These are phyloP conservation scores for Dolichoris vasculosae DNA, from an alignment of 1,140 invertebrate genomes.

Conservation along the genomic window DNA sequence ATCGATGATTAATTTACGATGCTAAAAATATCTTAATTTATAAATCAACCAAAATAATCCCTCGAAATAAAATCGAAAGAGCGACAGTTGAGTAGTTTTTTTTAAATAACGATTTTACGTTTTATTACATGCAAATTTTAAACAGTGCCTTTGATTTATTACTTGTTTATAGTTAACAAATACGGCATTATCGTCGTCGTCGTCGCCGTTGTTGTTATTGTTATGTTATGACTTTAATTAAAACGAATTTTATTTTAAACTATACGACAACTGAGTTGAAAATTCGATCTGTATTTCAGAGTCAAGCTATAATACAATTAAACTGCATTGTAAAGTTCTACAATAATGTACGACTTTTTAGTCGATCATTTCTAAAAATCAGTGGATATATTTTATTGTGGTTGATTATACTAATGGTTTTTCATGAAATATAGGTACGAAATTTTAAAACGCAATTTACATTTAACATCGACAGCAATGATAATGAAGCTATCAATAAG, in stretches of 20 bases:
- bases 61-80: no score
- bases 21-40: neutral
- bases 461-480: conserved; percentile 31
- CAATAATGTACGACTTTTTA: neutral
- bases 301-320: neutral
- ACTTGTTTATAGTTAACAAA: no score
- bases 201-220: no score
- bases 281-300: neutral
- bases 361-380: neutral
- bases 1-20: neutral
- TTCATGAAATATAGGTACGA: conserved; percentile 24
- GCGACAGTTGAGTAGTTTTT: no score
- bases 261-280: neutral
- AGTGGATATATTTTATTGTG: neutral
- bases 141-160: no score
- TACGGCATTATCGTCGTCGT: no score
- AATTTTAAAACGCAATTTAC: conserved; percentile 24
- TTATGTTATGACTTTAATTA: neutral
- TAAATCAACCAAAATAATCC: no score
- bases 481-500: conserved; percentile 30
- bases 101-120: no score
- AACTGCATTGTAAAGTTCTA: neutral
- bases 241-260: neutral
- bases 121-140: no score
- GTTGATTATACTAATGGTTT: conserved; percentile 24